Evolutionary conservation across 2,113 vertebrate species (phyloP).

Genomic region (Rattus norvegicus): DNA sequence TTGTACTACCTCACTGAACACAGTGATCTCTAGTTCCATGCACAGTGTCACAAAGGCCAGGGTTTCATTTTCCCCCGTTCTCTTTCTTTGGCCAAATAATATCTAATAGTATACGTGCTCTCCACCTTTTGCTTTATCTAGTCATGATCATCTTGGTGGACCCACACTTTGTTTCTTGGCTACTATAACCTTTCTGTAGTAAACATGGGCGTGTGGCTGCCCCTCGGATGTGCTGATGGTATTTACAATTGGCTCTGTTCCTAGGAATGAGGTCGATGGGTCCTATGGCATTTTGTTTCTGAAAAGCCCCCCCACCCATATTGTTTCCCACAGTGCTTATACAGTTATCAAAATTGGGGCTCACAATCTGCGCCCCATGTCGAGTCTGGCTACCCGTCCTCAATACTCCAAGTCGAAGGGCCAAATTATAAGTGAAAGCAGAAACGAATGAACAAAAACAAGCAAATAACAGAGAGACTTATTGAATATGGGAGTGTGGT

Average conservation of each 20-base stretch:
- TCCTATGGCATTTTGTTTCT: not conserved
- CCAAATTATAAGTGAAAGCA: not conserved
- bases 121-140: not conserved
- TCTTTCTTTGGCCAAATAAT: not conserved
- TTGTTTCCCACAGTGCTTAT: not conserved
- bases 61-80: not conserved
- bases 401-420: not conserved
- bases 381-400: not conserved
- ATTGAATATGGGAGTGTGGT: not conserved
- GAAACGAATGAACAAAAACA: not conserved
- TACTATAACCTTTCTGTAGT: not conserved
- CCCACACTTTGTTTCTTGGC: not conserved
- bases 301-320: not conserved
- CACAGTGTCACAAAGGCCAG: not conserved
- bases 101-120: not conserved
- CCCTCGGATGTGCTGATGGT: not conserved
- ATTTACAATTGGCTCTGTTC: too few species aligned
- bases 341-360: not conserved
- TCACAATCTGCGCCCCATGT: not conserved
- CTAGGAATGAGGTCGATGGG: not conserved
- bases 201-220: not conserved
- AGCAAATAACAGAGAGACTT: too few species aligned
- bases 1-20: not conserved
- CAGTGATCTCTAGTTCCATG: not conserved
- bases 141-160: not conserved